Evolutionary conservation across 1,140 invertebrate species (phyloP), one percentile per base, ranked within the genome.

Genomic region (Caenorhabditis inopinata): DNA sequence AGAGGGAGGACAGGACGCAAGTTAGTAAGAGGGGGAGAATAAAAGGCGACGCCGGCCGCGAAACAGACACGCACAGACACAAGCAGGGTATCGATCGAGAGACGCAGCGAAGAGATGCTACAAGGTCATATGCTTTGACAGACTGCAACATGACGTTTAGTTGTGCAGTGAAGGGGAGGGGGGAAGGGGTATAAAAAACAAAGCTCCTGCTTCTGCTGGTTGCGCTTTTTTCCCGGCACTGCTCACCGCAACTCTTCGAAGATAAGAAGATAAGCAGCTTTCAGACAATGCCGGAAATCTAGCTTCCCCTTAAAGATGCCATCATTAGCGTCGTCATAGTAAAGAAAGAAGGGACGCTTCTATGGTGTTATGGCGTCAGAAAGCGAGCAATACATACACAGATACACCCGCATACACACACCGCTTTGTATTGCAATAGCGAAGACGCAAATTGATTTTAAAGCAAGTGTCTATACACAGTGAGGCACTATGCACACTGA

Each of bases 81-180:
- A 38, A 32, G 58, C 32, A 68, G 58, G 32, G 29, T 68, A 68
- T 68, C 27, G 58, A 68, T 68, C 58, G 58, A 68, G 58, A 68
- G 58, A 38, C 58, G 58, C 58, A 68, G 58, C 38, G 32, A 38
- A 68, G 18, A 32, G 32, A 68, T 42, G 58, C 58, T 32, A 68
- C 58, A 68, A 68, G 58, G 58, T 68, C 58, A 68, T 68, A 68
- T 68, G 58, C 58, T 68, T 68, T 68, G 58, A 68, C 58, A 38
- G 32, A 58, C 51, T 58, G 51, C 51, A 58, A 68, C 58, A 68
- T 42, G 32, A 68, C 25, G 18, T n/a, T 11, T 42, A 68, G 32
- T 68, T 58, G 48, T 16, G 14, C n/a, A n/a, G n/a, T n/a, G n/a
- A n/a, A n/a, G n/a, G n/a, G n/a, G n/a, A n/a, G n/a, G n/a, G n/a